phyloP scores from a whole-genome alignment of 2,113 vertebrate genomes.

The Ophiodon elongatus region DNA sequence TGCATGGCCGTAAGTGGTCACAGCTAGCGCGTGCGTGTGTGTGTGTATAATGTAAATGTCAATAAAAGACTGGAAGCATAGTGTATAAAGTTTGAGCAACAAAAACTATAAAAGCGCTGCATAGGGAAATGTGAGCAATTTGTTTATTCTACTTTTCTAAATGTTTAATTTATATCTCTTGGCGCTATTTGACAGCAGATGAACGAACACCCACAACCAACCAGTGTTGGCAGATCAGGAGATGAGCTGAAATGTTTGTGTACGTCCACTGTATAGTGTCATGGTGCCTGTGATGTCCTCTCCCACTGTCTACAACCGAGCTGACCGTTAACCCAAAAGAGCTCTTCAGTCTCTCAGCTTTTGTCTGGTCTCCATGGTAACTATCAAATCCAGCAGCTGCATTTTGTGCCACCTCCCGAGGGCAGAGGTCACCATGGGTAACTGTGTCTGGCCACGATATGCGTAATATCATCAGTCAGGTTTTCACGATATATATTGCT shows the following conservation, averaged over 20 bases:
- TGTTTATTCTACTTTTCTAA: neutral
- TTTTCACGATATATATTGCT: neutral
- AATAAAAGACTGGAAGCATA: too few species aligned
- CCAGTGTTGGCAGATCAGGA: neutral
- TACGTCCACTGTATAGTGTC: neutral
- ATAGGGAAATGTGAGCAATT: neutral
- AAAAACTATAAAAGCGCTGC: neutral
- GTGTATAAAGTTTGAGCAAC: neutral
- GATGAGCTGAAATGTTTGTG: neutral
- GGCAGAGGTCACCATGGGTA: constrained; percentile 4
- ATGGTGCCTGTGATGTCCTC: neutral
- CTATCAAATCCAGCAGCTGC: constrained; percentile 13
- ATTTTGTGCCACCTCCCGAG: constrained; percentile 1
- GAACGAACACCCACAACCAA: neutral
- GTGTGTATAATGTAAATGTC: too few species aligned
- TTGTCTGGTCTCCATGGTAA: constrained; percentile 37
- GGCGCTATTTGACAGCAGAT: neutral
- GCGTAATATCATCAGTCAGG: neutral
- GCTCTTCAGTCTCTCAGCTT: constrained; percentile 21
- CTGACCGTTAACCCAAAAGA: constrained; percentile 33
- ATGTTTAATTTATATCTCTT: neutral
- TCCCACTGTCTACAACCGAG: constrained; percentile 15
- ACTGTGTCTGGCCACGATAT: neutral
- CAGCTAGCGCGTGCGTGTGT: too few species aligned
- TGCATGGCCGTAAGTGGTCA: neutral